Evolutionary conservation across 2,888 invertebrate species (phyloP).

Genomic region (Laothoe populi): DNA sequence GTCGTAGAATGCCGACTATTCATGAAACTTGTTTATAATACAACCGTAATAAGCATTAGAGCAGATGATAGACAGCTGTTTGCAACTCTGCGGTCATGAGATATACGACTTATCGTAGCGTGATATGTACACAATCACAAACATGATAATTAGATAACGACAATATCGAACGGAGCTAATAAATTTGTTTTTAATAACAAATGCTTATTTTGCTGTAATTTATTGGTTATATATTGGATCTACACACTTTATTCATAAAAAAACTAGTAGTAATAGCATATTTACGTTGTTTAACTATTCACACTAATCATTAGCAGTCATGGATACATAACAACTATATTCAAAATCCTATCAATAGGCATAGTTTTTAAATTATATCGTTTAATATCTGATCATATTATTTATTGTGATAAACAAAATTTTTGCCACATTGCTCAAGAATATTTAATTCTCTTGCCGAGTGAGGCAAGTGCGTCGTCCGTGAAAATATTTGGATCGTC

Average conservation of each 20-base stretch:
- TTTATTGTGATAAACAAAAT: constrained; percentile 28
- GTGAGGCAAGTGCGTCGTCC: constrained; percentile 70
- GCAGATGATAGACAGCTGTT: constrained; percentile 56
- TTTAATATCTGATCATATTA: no score
- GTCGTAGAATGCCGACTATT: constrained; percentile 38
- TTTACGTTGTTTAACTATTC: no score
- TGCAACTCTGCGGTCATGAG: constrained; percentile 47
- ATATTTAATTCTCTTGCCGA: constrained; percentile 48
- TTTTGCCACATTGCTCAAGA: constrained; percentile 35
- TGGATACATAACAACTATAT: no score
- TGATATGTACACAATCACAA: constrained; percentile 48
- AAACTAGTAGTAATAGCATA: not conserved
- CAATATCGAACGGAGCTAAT: constrained; percentile 41
- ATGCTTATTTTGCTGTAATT: constrained; percentile 30
- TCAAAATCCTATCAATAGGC: no score
- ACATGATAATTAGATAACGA: constrained; percentile 51
- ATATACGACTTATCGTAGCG: constrained; percentile 55
- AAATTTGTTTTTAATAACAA: constrained; percentile 43
- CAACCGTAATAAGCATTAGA: constrained; percentile 35
- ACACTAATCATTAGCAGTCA: no score
- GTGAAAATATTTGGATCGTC: constrained; percentile 79
- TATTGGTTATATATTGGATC: constrained; percentile 25
- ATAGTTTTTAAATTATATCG: no score
- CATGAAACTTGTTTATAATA: constrained; percentile 42
- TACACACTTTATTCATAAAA: no score